Base-by-base conservation (phyloP, 2,113 vertebrate species). In the Oreocharis arfaki region DNA sequence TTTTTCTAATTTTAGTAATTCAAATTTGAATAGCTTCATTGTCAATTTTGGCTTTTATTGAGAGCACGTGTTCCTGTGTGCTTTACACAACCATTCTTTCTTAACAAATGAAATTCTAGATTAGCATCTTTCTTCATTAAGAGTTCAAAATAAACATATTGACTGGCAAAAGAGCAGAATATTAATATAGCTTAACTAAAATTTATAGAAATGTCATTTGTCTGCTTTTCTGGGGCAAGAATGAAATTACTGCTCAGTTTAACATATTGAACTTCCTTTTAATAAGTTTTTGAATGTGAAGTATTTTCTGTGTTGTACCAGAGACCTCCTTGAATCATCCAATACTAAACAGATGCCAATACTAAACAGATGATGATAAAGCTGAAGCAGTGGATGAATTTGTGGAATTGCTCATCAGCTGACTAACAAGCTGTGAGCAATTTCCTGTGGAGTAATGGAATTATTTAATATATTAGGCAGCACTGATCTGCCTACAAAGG, bases 381-480 rank as follows among this genome's bases (percentile, higher is more conserved):
- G 24, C 35, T 74, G 84, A 84, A 57, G 32, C 60, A 87, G 55
- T 6, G 78, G 32, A 59, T 89, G 73, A 87, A 70, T 95, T 75
- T 84, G 57, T 71, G 35, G 56, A 78, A 74, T 78, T 94, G 47
- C 39, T 91, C 33, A 53, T 91, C 75, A 78, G 39, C 32, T 78
- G 71, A 70, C 60, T 92, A 95, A 78, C 17, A 90, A 80, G 30
- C 44, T 82, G 27, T 52, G 27, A 93, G 44, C 84, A 71, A 50
- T 89, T 95, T 95, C 76, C 81, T 76, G 44, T 68, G 85, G 79
- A 80, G 56, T 84, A 92, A 92, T 74, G 42, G 70, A 70, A 92
- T 65, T 84, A 68, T 75, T 68, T 68, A 44, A 24, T 91, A 59
- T 68, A 91, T 91, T 71, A 86, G 69, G 57, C 52, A 64, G 44